Evolutionary conservation across 1,140 invertebrate genomes (phyloP), one percentile per base, ranked within the genome.

Genomic region (Pseudomyrmex concolor): DNA sequence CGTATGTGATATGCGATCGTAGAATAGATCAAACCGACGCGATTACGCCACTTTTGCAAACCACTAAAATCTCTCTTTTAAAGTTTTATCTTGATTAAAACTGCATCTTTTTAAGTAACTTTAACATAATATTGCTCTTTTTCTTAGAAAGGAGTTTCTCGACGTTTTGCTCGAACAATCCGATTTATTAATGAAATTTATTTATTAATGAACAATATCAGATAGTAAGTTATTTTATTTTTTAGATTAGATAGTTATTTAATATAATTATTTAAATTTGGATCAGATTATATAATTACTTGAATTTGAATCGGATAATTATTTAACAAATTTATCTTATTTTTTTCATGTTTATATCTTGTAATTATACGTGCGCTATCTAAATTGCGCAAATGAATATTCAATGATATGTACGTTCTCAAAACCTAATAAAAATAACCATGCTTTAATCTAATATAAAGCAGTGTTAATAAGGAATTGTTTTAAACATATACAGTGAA

Each of bases 31-130:
- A 72, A 73, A 73, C 22, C 57, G 45, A 57, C 25, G 17, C 48
- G 84, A 83, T 83, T 76, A 76, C 51, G 25, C 0, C 10, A 25
- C 17, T 74, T 72, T 54, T 70, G 55, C 63, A 54, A 43, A 86
- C 68, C n/a, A 4, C 12, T n/a, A 64, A 19, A 19, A 68, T 51
- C n/a, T 70, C n/a, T 59, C 7, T 15, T 17, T 48, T 3, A 3
- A 15, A 78, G 22, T 59, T 66, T 76, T 59, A 70, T 59, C 54
- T 17, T 15, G 76, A 70, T 80, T 70, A 80, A 70, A 78, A 22
- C 17, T 3, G 22, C 25, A 25, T 19, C 43, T 17, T 1, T 22
- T 22, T 22, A 22, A 22, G 1, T 22, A 22, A 22, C 8, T 8
- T 70, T 10, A 68, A 25, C 22, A 19, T 64, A 17, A 70, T 55